phyloP scores from a whole-genome alignment of 2,797 vertebrate species.

The Meda fulgida region DNA sequence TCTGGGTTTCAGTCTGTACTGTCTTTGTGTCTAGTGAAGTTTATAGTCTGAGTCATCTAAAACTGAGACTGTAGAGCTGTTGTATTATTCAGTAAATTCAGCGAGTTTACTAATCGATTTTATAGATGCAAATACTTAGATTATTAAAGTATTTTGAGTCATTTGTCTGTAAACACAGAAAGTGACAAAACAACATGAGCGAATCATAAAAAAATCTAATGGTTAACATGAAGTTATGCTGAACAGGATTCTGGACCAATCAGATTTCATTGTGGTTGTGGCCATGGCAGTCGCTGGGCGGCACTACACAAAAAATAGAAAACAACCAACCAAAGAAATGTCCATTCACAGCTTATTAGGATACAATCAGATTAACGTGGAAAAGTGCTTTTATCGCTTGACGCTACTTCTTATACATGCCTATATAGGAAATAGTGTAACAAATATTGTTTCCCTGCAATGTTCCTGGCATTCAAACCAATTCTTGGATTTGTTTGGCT shows the following conservation, averaged over 20 bases:
- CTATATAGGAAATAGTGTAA: neutral
- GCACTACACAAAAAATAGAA: neutral
- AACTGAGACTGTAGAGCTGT: neutral
- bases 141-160: neutral
- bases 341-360: neutral
- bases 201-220: too few relatives aligned
- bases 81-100: neutral
- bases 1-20: conserved; percentile 11
- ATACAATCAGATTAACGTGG: neutral
- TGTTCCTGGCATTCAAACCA: neutral
- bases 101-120: neutral
- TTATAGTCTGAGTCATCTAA: conserved; percentile 21
- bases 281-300: neutral
- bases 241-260: neutral
- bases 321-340: neutral
- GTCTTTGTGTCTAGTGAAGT: conserved; percentile 21
- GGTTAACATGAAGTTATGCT: neutral
- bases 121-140: neutral
- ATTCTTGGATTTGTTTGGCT: neutral
- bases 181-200: neutral
- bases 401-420: neutral
- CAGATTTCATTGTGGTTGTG: neutral
- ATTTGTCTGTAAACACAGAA: neutral
- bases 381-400: neutral
- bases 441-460: neutral